A percentile compares a stretch with the other conserved stretches of the same genome.
Conservation (phyloP, 2,113 vertebrate genomes). For the Solea senegalensis region DNA sequence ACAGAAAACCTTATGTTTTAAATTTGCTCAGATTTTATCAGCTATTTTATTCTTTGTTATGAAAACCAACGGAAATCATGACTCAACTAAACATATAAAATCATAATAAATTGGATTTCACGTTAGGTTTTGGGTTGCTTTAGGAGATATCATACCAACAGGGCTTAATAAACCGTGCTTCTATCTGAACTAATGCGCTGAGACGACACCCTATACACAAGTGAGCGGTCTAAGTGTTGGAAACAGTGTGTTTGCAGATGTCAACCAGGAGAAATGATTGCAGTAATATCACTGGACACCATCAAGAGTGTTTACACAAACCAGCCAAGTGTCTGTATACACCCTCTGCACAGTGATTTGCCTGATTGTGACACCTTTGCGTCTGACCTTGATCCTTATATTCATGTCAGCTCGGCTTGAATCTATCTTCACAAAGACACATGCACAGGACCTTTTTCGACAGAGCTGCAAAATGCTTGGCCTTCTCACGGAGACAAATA, state of each 20-base stretch:
- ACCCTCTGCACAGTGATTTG: slow-evolving; percentile 39
- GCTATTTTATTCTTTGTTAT: too few species aligned
- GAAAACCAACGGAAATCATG: too few species aligned
- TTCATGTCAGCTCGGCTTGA: slow-evolving; percentile 48
- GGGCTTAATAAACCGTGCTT: background rate
- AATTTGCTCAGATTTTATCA: too few species aligned
- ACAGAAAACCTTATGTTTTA: background rate
- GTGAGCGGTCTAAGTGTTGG: slow-evolving; percentile 36
- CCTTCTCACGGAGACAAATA: slow-evolving; percentile 60
- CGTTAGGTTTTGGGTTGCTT: background rate
- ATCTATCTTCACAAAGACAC: slow-evolving; percentile 50
- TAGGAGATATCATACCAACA: background rate
- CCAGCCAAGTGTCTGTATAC: slow-evolving; percentile 49
- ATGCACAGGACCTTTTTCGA: slow-evolving; percentile 40
- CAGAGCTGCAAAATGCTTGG: slow-evolving; percentile 34
- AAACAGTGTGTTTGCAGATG: slow-evolving; percentile 50
- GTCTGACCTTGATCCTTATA: slow-evolving; percentile 34
- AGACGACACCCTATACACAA: slow-evolving; percentile 20
- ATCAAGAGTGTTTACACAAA: slow-evolving; percentile 62
- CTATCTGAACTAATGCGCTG: background rate
- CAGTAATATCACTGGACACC: slow-evolving; percentile 66
- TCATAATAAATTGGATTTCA: background rate
- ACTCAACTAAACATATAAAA: too few species aligned
- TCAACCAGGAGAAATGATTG: slow-evolving; percentile 64
- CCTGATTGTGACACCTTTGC: slow-evolving; percentile 41